Base-by-base conservation (phyloP, 2,888 invertebrate genomes). In the Aquatica leii region DNA sequence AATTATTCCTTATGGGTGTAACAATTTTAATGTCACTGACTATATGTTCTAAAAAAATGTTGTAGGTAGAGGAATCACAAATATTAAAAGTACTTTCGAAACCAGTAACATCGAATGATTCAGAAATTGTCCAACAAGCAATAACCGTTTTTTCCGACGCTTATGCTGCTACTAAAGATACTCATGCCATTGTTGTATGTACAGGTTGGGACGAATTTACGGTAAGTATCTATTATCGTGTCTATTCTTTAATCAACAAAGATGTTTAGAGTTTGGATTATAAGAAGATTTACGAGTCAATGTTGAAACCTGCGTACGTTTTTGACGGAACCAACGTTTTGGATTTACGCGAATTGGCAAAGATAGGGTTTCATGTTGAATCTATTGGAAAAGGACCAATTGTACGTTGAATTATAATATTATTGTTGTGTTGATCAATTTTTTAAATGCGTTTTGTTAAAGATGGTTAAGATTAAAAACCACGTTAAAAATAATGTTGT, bases 121-220 rank as follows among this genome's bases (percentile, higher is more conserved):
- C 92, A 0, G 91, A 92, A 76, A 77, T 82, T 53, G 86, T 93
- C 0, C 84, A 87, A 70, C 87, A 86, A 67, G 87, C 91, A 31
- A 90, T 98, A 9, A 87, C 88, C 71, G 90, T 97, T 48, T 92
- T 91, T 75, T 81, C 86, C 5, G 91, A 96, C 76, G 93, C 98
- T 0, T 97, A 98, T 77, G 87, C 89, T 1, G 98, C 99, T 0
- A 94, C 95, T 0, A 85, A 90, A 0, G 90, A 90, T 2, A 92
- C 96, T 0, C 98, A 99, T 79, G 98, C 98, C 0, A 89, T 99
- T 65, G 94, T 99, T 1, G 81, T 99, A 1, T 97, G 98, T 78
- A 99, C 99, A 0, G 99, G 99, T 84, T 99, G 99, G 99, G 98
- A 99, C 73, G 97, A 98, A 81, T 99, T 99, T 82, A 87, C 90